phyloP scores from a whole-genome alignment of 2,113 vertebrate species.

The Gadus macrocephalus region DNA sequence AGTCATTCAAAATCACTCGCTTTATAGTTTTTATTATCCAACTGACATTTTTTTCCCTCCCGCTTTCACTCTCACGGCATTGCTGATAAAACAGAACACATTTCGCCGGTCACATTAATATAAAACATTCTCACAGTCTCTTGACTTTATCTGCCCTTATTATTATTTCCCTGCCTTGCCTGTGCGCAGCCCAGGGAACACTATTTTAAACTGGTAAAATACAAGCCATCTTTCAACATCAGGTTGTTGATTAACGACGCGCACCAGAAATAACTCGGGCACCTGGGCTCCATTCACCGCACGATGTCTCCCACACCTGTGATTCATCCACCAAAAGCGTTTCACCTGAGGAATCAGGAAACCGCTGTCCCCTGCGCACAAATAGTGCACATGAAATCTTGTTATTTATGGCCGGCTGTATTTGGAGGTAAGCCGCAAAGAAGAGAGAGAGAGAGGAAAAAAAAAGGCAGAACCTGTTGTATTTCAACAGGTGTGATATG shows the following conservation, averaged over 20 bases:
- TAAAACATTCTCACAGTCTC: conserved; percentile 44
- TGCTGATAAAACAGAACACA: conserved; percentile 43
- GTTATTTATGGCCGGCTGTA: conserved; percentile 61
- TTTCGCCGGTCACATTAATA: conserved; percentile 28
- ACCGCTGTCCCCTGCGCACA: conserved; percentile 55
- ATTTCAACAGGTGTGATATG: conserved; percentile 54
- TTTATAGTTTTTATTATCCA: conserved; percentile 42
- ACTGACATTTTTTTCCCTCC: conserved; percentile 24
- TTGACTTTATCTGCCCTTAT: conserved; percentile 59
- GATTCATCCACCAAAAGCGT: conserved; percentile 63
- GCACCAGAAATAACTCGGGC: conserved; percentile 62
- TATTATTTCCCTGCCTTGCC: conserved; percentile 42
- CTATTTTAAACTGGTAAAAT: conserved; percentile 67
- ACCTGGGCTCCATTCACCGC: conserved; percentile 62
- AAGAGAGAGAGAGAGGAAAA: not conserved
- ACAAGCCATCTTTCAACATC: conserved; percentile 61
- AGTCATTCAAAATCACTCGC: conserved; percentile 34
- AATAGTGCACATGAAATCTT: conserved; percentile 54
- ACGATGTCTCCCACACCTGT: conserved; percentile 67
- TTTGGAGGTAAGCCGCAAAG: conserved; percentile 39
- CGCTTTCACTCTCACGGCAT: conserved; percentile 16
- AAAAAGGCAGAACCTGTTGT: conserved; percentile 42
- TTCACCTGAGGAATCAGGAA: conserved; percentile 64
- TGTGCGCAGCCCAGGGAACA: conserved; percentile 49
- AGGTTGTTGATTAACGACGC: conserved; percentile 60